Evolutionary conservation across 2,797 vertebrate genomes (phyloP).

Genomic region (Phoebastria nigripes): DNA sequence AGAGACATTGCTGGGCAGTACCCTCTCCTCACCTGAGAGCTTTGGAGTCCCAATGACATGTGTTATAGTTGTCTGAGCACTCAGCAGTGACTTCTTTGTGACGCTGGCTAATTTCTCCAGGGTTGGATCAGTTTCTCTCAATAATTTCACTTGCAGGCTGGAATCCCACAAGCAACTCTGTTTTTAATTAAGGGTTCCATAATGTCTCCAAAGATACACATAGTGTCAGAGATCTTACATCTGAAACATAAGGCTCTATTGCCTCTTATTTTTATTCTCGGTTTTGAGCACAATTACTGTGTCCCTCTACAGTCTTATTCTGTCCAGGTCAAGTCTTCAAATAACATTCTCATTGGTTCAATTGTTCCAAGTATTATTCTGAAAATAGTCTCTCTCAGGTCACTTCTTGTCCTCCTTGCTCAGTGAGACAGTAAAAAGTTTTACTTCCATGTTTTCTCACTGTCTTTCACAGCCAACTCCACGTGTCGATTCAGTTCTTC

Average conservation of each 20-base stretch:
- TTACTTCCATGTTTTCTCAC: neutral
- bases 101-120: slow-evolving; percentile 20
- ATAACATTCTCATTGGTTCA: neutral
- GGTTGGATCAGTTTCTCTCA: neutral
- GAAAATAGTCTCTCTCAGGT: neutral
- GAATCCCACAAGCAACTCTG: neutral
- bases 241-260: neutral
- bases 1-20: neutral
- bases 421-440: neutral
- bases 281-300: neutral
- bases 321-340: slow-evolving; percentile 9
- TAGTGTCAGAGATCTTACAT: neutral
- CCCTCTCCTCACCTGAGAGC: neutral
- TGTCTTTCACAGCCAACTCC: neutral
- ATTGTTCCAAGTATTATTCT: neutral
- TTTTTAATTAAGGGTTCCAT: slow-evolving; percentile 19
- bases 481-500: neutral
- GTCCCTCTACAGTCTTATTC: neutral
- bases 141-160: neutral
- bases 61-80: neutral
- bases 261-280: neutral
- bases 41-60: neutral
- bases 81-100: neutral
- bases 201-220: neutral
- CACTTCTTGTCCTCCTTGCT: neutral